Evolutionary conservation across 2,888 invertebrate species (phyloP), one percentile per base, ranked within the genome.

Genomic region (Mongoloraphidia duomilia): DNA sequence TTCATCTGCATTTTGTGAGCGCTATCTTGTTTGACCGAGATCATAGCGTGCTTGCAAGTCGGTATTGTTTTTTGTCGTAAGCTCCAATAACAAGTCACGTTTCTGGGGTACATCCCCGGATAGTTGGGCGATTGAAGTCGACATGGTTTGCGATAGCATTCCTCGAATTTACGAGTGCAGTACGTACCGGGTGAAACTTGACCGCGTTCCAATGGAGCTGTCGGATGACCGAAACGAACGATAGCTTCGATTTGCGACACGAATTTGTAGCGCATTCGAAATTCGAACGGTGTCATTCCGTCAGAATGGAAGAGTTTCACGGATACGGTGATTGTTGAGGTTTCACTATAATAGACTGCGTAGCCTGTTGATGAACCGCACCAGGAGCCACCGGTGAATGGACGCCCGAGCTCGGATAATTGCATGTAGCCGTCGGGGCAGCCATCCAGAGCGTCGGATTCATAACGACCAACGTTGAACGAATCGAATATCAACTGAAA

Each of bases 71-170:
- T 84, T 68, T 91, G 88, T 38, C 88, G 76, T 55, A 91, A 73
- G 54, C 86, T 87, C 77, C 90, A 89, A 66, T 88, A 84, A 67
- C 94, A 95, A 52, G 90, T 88, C 26, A 93, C 90, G 69, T 93
- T 93, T 55, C 92, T 72, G 8, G 83, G 84, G 60, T 84, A 84
- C 77, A 90, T 86, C 50, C 90, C 90, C 10, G 91, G 91, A 65
- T 89, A 92, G 69, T 91, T 91, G 46, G 92, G 91, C 56, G 87
- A 88, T 69, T 91, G 91, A 55, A 91, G 72, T 46, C 87, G 80
- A 64, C 92, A 91, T 52, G 83, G 81, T 63, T 86, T 87, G 53
- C 84, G 78, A 64, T 86, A 83, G 69, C 88, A 84, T 69, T 90
- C 82, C 72, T 91, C 82, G 69, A 88, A 82, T 64, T 89, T 81